Evolutionary conservation across 2,888 invertebrate genomes (phyloP), one percentile per base, ranked within the genome.

Genomic region (Hecatera dysodea): DNA sequence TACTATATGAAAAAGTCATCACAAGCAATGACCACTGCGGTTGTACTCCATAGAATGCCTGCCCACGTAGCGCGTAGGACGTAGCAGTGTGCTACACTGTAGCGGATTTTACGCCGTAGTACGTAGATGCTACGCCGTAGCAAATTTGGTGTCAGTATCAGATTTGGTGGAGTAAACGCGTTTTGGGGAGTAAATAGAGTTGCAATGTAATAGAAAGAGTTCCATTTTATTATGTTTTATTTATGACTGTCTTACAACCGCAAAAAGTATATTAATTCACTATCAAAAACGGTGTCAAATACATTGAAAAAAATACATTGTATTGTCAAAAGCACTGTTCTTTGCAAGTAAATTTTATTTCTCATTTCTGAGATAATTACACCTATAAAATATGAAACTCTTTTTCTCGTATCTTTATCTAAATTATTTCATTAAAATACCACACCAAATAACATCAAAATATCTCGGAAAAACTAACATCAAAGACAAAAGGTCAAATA

Each of bases 91-190:
- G 72, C 75, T 82, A 79, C 69, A 70, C 36, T 61, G 67, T 72
- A 67, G 73, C 50, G 24, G 57, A 33, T 17, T 65, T 73, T 82
- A 79, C 69, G 70, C 36, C 64, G 67, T 72, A 67, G 62, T 78
- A 73, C 76, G 71, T 72, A 64, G 64, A 29, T 24, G 76, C 85
- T 85, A 87, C 86, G 82, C 22, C 73, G 79, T 83, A 80, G 80
- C 80, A 86, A 82, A 78, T 85, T 77, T 62, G 75, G 67, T 66
- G 69, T 60, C 67, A 71, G 61, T 78, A 78, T 83, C 78, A 75
- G 64, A 75, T 81, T 84, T 73, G 76, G 71, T 66, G 42, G 27
- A 57, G 63, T 67, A 73, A 74, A 67, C 63, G 55, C 46, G 59
- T 71, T 71, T 67, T 65, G 39, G 62, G n/a, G 15, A 39, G n/a